A percentile compares a stretch with the other conserved stretches of the same genome.
Conservation (phyloP, 2,797 vertebrate genomes). For the Anabas testudineus region DNA sequence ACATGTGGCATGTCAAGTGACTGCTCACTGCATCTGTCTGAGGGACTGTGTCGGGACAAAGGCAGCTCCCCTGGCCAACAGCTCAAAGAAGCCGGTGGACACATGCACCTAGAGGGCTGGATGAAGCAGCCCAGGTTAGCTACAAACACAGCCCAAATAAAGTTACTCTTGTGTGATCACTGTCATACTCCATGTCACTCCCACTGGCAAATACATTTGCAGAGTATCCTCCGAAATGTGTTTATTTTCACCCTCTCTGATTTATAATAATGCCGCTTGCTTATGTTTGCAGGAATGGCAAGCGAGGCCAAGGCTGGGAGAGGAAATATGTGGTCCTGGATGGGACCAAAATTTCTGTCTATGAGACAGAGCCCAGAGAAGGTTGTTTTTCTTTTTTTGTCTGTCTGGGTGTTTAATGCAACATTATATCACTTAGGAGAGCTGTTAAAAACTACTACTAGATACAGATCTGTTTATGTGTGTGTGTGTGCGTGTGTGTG, state of each 20-base stretch:
- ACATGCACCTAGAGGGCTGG: slow-evolving; percentile 94
- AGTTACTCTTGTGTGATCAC: neutral
- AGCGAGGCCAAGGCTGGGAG: slow-evolving; percentile 98
- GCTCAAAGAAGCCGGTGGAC: slow-evolving; percentile 90
- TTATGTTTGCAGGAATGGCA: slow-evolving; percentile 90
- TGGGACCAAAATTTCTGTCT: slow-evolving; percentile 94
- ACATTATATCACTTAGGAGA: no score
- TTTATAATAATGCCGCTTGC: neutral
- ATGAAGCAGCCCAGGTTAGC: slow-evolving; percentile 96
- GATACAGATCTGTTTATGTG: slow-evolving; percentile 4
- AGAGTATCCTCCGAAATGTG: neutral
- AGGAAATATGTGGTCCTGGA: slow-evolving; percentile 96
- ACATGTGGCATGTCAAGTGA: slow-evolving; percentile 96
- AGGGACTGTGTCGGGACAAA: slow-evolving; percentile 94
- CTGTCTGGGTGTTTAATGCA: neutral
- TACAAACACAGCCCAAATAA: neutral
- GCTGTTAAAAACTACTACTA: neutral
- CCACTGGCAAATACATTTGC: slow-evolving; percentile 15
- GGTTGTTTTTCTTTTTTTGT: slow-evolving; percentile 77
- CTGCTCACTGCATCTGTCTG: slow-evolving; percentile 92
- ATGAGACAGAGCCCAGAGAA: slow-evolving; percentile 96
- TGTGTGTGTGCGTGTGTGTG: no score
- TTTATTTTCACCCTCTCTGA: neutral
- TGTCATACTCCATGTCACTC: slow-evolving; percentile 19
- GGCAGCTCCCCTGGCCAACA: slow-evolving; percentile 90